Percentiles rank a stretch among this genome's conserved stretches.
phyloP scores from a whole-genome alignment of 1,140 invertebrate species.

The Cardiocondyla obscurior region DNA sequence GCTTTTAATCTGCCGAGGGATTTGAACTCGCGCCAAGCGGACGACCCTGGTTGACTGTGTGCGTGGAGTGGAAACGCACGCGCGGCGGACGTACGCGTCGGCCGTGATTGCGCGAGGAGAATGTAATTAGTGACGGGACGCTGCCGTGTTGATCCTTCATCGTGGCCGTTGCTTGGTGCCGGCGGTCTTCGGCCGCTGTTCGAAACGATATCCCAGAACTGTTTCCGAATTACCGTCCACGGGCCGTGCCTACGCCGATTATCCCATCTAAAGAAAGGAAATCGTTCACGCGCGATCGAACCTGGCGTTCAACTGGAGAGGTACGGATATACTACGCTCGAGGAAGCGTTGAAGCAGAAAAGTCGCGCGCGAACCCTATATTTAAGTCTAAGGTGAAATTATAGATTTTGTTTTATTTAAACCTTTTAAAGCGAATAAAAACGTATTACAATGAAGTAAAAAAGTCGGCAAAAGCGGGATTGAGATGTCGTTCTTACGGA shows the following conservation, averaged over 20 bases:
- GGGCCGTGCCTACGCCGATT: slow-evolving; percentile 34
- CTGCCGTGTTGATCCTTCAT: slow-evolving; percentile 62
- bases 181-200: slow-evolving; percentile 22
- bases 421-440: background rate
- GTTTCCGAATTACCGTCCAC: slow-evolving; percentile 55
- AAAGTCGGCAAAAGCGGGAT: no score
- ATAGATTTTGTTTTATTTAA: background rate
- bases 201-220: slow-evolving; percentile 62
- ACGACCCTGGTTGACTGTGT: slow-evolving; percentile 13
- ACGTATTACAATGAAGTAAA: background rate
- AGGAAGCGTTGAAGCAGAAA: background rate
- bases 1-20: slow-evolving; percentile 79
- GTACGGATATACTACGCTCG: slow-evolving; percentile 5
- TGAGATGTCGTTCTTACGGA: background rate
- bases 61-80: slow-evolving; percentile 34
- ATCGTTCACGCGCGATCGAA: slow-evolving; percentile 64
- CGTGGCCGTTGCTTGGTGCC: slow-evolving; percentile 40
- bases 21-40: slow-evolving; percentile 78
- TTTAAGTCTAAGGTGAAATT: background rate
- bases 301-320: slow-evolving; percentile 31
- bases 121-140: slow-evolving; percentile 77
- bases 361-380: no score
- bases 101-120: slow-evolving; percentile 77
- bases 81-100: slow-evolving; percentile 62
- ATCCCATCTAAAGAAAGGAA: slow-evolving; percentile 45